A percentile compares a stretch with the other conserved stretches of the same genome.
Evolutionary conservation across 2,888 invertebrate genomes (phyloP).

Genomic region (Epinotia bilunana): DNA sequence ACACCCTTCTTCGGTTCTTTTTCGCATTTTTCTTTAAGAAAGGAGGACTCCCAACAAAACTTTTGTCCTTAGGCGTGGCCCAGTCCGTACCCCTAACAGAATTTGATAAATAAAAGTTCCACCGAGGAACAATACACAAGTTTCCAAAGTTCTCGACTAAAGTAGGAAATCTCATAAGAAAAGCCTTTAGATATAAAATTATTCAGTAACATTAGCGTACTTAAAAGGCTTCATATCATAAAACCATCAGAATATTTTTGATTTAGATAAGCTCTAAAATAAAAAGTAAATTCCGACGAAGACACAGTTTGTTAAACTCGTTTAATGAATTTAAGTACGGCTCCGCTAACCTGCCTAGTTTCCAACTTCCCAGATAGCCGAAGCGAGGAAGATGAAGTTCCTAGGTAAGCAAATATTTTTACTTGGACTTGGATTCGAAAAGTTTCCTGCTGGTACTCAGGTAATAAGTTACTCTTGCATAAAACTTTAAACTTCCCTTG

Average conservation of each 20-base stretch:
- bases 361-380: constrained; percentile 19
- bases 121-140: constrained; percentile 59
- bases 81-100: constrained; percentile 60
- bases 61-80: constrained; percentile 57
- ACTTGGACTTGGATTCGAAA: constrained; percentile 38
- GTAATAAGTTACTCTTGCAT: constrained; percentile 42
- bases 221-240: neutral
- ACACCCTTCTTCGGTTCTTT: neutral
- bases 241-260: neutral
- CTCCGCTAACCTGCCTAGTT: constrained; percentile 16
- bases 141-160: constrained; percentile 54
- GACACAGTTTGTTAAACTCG: constrained; percentile 19
- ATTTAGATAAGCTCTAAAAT: neutral
- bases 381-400: constrained; percentile 35
- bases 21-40: constrained; percentile 15
- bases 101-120: constrained; percentile 71
- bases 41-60: constrained; percentile 47
- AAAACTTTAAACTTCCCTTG: constrained; percentile 33
- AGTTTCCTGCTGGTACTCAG: constrained; percentile 31
- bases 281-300: neutral
- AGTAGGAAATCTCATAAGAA: constrained; percentile 9
- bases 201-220: constrained; percentile 4
- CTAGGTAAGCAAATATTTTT: constrained; percentile 44
- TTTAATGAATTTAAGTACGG: constrained; percentile 26
- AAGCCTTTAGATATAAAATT: constrained; percentile 6